Base-by-base conservation (phyloP, 2,888 invertebrate genomes). In the Cosmorhoe ocellata region DNA sequence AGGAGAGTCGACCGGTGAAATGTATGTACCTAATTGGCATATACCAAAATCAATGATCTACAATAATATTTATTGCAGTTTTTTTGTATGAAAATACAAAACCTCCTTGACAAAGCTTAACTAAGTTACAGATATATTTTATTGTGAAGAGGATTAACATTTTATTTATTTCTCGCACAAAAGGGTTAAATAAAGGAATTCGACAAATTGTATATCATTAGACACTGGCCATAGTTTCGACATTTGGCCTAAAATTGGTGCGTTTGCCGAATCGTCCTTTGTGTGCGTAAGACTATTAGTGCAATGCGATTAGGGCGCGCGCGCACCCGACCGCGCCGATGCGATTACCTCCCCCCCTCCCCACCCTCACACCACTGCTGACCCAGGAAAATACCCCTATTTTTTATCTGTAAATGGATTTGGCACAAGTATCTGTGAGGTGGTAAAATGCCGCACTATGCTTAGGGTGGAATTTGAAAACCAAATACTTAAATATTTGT, bases 241-340 rank as follows among this genome's bases (percentile, higher is more conserved):
- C 88, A 88, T 86, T 88, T 88, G 87, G 87, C 74, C 80, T 80
- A 74, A 79, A 85, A 84, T 85, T 82, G 81, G 74, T 67, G 71
- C 82, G 84, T 84, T 84, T 83, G 31, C 26, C 13, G 36, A 82
- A 83, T 81, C 81, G 79, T 71, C 84, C 83, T 85, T 87, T 86
- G 85, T 85, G 65, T 74, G 80, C 76, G 77, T 86, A 87, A 88
- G 85, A 82, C 83, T 76, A 85, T 89, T 89, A 89, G 69, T 64
- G 76, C 76, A 87, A 87, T 78, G 70, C 79, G 88, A 86, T 86
- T 85, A 86, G 71, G 73, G 72, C 81, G 84, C 81, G 75, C 74
- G 82, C 84, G 81, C 84, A 79, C 67, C 79, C 81, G 75, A 75
- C 75, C 83, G 81, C 58, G 66, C 70, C 31, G 76, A 86, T 76